Percentiles rank a stretch among this genome's conserved stretches.
phyloP scores from a whole-genome alignment of 2,113 vertebrate genomes.

The Heliornis fulica region DNA sequence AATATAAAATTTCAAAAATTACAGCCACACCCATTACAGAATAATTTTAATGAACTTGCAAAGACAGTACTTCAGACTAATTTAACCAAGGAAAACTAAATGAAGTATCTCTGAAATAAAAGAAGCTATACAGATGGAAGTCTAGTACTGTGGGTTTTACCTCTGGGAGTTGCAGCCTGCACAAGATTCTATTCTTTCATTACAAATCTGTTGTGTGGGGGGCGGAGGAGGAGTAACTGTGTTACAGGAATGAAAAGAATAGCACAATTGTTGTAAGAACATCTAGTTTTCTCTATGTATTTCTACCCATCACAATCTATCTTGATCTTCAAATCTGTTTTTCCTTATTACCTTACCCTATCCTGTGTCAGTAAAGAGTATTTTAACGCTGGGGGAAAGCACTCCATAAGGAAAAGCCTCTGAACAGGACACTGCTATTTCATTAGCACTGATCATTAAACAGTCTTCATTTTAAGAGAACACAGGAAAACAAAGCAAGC shows the following conservation, averaged over 20 bases:
- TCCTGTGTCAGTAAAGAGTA: not conserved
- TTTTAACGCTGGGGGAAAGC: not conserved
- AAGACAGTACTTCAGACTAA: constrained; percentile 59
- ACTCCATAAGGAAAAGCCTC: not conserved
- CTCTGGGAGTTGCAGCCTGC: constrained; percentile 76
- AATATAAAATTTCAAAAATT: not conserved
- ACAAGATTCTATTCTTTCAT: constrained; percentile 78
- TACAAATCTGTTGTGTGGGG: constrained; percentile 82
- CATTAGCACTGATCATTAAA: constrained; percentile 22
- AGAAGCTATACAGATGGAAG: constrained; percentile 76
- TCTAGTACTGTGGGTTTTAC: constrained; percentile 78
- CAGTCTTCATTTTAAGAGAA: not conserved
- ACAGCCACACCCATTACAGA: not conserved
- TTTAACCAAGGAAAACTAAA: constrained; percentile 66
- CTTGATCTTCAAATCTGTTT: constrained; percentile 33
- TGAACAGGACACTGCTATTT: constrained; percentile 17
- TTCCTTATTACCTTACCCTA: not conserved
- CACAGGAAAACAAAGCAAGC: constrained; percentile 51
- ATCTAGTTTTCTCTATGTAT: constrained; percentile 68
- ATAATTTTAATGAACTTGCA: constrained; percentile 18
- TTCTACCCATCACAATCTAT: constrained; percentile 55
- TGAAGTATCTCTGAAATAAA: constrained; percentile 65
- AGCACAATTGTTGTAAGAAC: constrained; percentile 76
- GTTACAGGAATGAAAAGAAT: constrained; percentile 71
- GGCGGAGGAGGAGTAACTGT: constrained; percentile 74